phyloP scores from a whole-genome alignment of 2,888 invertebrate genomes.

The Aproaerema taeniolella region DNA sequence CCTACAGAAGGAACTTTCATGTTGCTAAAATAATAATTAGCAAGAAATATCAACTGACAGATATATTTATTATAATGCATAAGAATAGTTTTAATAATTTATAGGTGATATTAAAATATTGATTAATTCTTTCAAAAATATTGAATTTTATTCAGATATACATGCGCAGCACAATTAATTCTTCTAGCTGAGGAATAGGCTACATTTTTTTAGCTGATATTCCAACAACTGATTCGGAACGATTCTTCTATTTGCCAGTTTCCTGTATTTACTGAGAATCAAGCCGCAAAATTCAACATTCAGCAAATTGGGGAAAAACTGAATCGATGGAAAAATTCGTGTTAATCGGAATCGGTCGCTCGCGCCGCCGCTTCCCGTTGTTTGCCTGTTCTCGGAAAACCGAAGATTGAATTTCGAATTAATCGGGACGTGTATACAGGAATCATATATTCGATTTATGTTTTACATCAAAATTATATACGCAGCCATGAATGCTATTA shows the following conservation, averaged over 20 bases:
- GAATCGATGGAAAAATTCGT: conserved; percentile 4
- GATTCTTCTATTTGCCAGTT: conserved; percentile 5
- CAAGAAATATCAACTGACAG: too few species aligned
- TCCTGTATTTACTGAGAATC: conserved; percentile 13
- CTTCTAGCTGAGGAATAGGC: too few species aligned
- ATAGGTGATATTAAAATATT: too few species aligned
- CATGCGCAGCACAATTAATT: too few species aligned
- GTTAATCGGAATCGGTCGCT: conserved; percentile 9
- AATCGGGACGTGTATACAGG: conserved; percentile 22
- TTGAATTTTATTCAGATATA: too few species aligned
- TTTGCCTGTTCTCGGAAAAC: conserved; percentile 9
- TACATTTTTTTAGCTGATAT: too few species aligned
- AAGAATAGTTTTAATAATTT: too few species aligned
- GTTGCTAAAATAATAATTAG: neutral
- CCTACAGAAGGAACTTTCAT: neutral
- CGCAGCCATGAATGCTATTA: too few species aligned
- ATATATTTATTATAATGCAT: neutral
- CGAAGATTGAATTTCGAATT: conserved; percentile 36
- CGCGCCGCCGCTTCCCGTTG: conserved; percentile 21
- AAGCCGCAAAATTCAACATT: conserved; percentile 7
- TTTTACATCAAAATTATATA: too few species aligned
- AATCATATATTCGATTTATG: too few species aligned
- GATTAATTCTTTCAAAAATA: too few species aligned
- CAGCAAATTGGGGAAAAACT: neutral
- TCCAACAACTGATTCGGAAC: too few species aligned